Base-by-base conservation (phyloP, 1,140 invertebrate species). In the Cylas formicarius region DNA sequence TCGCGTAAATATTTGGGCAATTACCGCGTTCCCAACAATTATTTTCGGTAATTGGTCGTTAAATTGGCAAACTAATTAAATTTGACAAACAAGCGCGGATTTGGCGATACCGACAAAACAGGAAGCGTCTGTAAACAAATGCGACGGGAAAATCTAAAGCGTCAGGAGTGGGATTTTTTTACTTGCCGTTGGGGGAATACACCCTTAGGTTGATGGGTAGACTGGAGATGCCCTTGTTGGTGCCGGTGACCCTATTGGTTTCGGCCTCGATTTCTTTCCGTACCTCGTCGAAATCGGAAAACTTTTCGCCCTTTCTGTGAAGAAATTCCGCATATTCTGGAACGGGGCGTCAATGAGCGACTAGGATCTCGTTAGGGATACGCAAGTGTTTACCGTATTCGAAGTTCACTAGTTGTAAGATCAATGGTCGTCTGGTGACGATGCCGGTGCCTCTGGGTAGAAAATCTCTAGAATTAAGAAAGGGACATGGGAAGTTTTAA, bases 131-230 rank as follows among this genome's bases (percentile, higher is more conserved):
- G n/a, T n/a, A n/a, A n/a, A n/a, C n/a, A n/a, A n/a, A n/a, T n/a
- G n/a, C n/a, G n/a, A n/a, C n/a, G n/a, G n/a, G n/a, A n/a, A n/a
- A n/a, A n/a, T n/a, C n/a, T n/a, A n/a, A n/a, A n/a, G n/a, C n/a
- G n/a, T n/a, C n/a, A n/a, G n/a, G n/a, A n/a, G n/a, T n/a, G n/a
- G n/a, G n/a, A n/a, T 3, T 43, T 17, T 21, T 9, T 13, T 34
- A 38, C 40, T 73, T 77, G 94, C 90, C 92, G 77, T 99, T 86
- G 24, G 96, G 96, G 40, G 94, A 98, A 68, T 95, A 98, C 18
- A 99, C 92, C 63, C 94, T 78, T 51, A 99, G 77, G 72, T 98
- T 99, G 67, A 99, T 99, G n/a, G 96, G 96, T 62, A 98, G 80
- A 58, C 91, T 92, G 13, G 94, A 98, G 55, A 99, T 98, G 57